Evolutionary conservation across 2,113 vertebrate genomes (phyloP).

Genomic region (Rhombomys opimus): DNA sequence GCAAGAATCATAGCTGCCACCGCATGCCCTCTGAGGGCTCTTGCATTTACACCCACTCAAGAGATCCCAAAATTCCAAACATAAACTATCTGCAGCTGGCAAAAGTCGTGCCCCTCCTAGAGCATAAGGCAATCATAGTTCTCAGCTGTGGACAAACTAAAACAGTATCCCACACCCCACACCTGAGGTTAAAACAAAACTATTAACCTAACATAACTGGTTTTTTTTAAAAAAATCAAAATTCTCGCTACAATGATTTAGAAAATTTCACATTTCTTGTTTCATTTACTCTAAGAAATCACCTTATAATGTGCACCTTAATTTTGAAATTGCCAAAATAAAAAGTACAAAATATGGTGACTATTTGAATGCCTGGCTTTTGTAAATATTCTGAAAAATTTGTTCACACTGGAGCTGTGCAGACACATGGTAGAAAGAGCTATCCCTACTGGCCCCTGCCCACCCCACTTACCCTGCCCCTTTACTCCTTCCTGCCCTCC

Average conservation of each 20-base stretch:
- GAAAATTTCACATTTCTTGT: not conserved
- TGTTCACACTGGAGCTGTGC: not conserved
- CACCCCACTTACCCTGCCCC: not conserved
- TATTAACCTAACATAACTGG: no score
- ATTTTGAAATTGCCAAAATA: conserved; percentile 41
- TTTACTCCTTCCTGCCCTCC: not conserved
- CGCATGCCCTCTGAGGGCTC: no score
- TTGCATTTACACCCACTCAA: no score
- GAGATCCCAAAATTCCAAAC: no score
- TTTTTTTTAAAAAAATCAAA: no score
- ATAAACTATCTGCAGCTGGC: no score
- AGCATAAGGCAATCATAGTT: no score
- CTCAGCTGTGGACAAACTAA: no score
- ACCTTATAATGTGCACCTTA: not conserved
- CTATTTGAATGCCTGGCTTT: not conserved
- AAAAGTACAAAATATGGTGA: conserved; percentile 25
- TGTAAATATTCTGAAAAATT: not conserved
- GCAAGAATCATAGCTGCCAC: no score
- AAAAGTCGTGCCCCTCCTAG: no score
- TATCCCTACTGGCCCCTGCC: not conserved
- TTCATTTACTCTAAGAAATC: not conserved
- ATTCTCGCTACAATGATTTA: not conserved
- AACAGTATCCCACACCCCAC: no score
- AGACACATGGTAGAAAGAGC: not conserved
- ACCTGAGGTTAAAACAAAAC: no score